These are phyloP conservation scores for Atherix ibis DNA, from an alignment of 2,888 invertebrate species.

Conservation along the genomic window DNA sequence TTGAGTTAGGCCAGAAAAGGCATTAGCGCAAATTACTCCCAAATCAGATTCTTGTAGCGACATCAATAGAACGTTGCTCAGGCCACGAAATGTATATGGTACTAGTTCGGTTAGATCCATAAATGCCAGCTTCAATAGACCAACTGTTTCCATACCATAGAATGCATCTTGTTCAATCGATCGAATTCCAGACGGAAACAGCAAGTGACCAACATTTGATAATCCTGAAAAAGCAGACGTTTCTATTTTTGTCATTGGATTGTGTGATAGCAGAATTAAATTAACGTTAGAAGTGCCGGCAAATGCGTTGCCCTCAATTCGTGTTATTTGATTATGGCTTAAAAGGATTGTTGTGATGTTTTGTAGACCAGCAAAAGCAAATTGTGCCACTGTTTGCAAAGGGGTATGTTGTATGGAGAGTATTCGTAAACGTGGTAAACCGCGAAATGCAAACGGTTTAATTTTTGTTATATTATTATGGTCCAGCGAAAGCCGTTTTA, in stretches of 20 bases:
- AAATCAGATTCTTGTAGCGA: constrained; percentile 71
- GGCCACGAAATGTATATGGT: constrained; percentile 58
- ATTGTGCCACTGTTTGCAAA: constrained; percentile 60
- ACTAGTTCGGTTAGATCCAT: constrained; percentile 63
- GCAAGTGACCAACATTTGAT: constrained; percentile 65
- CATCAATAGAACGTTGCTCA: constrained; percentile 56
- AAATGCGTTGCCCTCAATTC: constrained; percentile 64
- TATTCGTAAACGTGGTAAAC: constrained; percentile 58
- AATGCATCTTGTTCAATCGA: constrained; percentile 66
- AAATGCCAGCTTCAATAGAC: constrained; percentile 61
- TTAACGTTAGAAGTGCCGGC: constrained; percentile 74
- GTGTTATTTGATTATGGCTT: constrained; percentile 52
- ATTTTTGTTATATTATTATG: constrained; percentile 74
- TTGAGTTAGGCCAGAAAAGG: constrained; percentile 58
- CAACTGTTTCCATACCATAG: constrained; percentile 67
- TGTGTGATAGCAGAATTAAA: constrained; percentile 66
- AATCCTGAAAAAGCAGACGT: constrained; percentile 72
- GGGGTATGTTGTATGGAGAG: constrained; percentile 78
- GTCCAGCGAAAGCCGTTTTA: constrained; percentile 70
- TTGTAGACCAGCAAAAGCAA: constrained; percentile 70
- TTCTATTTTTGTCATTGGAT: constrained; percentile 66
- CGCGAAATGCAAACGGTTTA: constrained; percentile 73
- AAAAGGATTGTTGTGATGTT: constrained; percentile 58
- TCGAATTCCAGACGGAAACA: constrained; percentile 65
- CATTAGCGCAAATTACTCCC: constrained; percentile 54